A percentile compares a stretch with the other conserved stretches of the same genome.
phyloP scores from a whole-genome alignment of 2,113 vertebrate species.

The Genyomyrus donnyi region DNA sequence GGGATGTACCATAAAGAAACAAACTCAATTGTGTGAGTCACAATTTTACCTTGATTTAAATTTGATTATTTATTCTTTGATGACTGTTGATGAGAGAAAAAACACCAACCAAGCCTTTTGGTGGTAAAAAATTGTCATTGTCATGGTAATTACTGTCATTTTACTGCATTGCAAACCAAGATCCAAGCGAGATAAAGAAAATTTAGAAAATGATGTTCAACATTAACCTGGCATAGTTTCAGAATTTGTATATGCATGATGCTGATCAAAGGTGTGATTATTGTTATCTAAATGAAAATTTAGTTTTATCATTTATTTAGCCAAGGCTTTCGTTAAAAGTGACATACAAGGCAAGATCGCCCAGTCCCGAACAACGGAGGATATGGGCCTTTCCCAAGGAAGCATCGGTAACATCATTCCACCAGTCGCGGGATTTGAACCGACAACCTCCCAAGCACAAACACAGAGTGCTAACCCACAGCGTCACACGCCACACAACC shows the following conservation, averaged over 20 bases:
- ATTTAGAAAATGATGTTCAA: background rate
- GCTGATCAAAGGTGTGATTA: background rate
- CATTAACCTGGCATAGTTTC: background rate
- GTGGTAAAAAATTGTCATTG: background rate
- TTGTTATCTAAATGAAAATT: background rate
- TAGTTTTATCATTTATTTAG: background rate
- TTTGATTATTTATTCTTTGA: background rate
- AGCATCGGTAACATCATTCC: background rate
- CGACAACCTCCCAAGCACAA: background rate
- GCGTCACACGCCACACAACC: background rate
- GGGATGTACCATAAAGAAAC: background rate
- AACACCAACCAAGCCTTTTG: background rate
- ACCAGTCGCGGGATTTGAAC: background rate
- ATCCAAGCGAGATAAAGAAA: background rate
- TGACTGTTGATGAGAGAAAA: background rate
- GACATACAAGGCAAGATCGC: background rate
- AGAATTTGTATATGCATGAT: background rate
- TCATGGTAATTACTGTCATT: background rate
- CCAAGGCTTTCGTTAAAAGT: background rate
- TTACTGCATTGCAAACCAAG: background rate
- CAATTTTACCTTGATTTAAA: background rate
- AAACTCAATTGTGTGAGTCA: background rate
- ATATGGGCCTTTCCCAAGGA: background rate
- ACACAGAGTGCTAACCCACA: background rate
- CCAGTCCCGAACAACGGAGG: background rate